Percentiles rank a stretch among this genome's conserved stretches.
These are phyloP conservation scores for Raja brachyura DNA, from an alignment of 2,113 vertebrate species.

Conservation along the genomic window DNA sequence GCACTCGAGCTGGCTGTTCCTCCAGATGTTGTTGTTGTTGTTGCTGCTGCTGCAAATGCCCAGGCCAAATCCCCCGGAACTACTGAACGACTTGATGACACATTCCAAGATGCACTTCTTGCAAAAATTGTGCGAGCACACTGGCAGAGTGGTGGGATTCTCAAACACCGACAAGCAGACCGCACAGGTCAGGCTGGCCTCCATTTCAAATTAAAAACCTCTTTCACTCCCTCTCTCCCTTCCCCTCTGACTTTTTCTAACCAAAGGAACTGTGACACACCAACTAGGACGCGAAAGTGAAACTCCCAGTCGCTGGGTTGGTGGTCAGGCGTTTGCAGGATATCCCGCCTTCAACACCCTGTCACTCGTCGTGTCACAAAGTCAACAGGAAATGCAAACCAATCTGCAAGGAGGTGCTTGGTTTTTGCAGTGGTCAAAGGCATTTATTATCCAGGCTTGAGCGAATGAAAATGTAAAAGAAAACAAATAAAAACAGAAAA, in stretches of 20 bases:
- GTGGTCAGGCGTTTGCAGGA: not conserved
- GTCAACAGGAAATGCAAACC: not conserved
- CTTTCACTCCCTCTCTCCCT: too few species aligned
- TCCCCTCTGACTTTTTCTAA: too few species aligned
- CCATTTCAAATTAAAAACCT: conserved; percentile 43
- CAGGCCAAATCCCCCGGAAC: not conserved
- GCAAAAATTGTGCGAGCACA: conserved; percentile 58
- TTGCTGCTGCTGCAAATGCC: not conserved
- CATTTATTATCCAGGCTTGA: not conserved
- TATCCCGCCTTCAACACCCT: conserved; percentile 20
- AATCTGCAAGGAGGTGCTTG: not conserved
- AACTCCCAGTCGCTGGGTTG: not conserved
- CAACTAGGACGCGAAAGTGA: not conserved
- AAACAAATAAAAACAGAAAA: not conserved
- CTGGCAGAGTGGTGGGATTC: conserved; percentile 53
- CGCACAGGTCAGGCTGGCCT: conserved; percentile 55
- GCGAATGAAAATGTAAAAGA: not conserved
- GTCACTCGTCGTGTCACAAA: conserved; percentile 9
- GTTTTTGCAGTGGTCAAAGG: not conserved
- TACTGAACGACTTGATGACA: conserved; percentile 34
- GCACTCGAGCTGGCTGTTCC: conserved; percentile 43
- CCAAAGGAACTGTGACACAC: too few species aligned
- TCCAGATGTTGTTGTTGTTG: conserved; percentile 28
- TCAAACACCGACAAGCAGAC: conserved; percentile 54
- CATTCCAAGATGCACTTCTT: conserved; percentile 50